Conservation (phyloP, 2,888 invertebrate species). For the Plagodis pulveraria region DNA sequence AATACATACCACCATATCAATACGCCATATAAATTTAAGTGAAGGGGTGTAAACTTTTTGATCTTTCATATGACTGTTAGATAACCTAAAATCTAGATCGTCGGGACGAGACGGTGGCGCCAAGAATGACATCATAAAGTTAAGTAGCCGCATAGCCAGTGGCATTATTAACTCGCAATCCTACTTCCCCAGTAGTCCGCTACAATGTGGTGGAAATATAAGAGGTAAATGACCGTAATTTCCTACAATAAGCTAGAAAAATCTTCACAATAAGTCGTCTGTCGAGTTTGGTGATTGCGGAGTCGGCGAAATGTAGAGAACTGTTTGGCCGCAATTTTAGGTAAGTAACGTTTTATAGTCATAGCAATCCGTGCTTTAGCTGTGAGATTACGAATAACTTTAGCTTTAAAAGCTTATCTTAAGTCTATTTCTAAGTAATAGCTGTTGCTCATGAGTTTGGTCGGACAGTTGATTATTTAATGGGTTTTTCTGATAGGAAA, state of each 20-base stretch:
- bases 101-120: constrained; percentile 5
- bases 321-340: background rate
- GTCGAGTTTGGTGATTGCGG: constrained; percentile 35
- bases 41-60: too few relatives aligned
- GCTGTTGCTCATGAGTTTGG: too few relatives aligned
- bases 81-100: constrained; percentile 1
- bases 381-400: too few relatives aligned
- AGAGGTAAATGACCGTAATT: constrained; percentile 65
- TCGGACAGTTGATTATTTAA: too few relatives aligned
- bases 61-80: too few relatives aligned
- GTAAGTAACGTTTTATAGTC: too few relatives aligned
- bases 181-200: constrained; percentile 33
- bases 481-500: too few relatives aligned
- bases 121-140: constrained; percentile 35
- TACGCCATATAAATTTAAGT: too few relatives aligned
- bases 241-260: constrained; percentile 66
- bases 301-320: constrained; percentile 25
- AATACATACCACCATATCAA: too few relatives aligned
- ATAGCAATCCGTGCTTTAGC: too few relatives aligned
- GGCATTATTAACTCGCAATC: constrained; percentile 39
- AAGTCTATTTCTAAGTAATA: too few relatives aligned
- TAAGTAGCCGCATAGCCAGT: constrained; percentile 27
- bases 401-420: too few relatives aligned
- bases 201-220: constrained; percentile 48
- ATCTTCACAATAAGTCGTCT: constrained; percentile 57